Percentiles rank a stretch among this genome's conserved stretches.
Conservation (phyloP, 2,113 vertebrate species). For the Hypanus sabinus region DNA sequence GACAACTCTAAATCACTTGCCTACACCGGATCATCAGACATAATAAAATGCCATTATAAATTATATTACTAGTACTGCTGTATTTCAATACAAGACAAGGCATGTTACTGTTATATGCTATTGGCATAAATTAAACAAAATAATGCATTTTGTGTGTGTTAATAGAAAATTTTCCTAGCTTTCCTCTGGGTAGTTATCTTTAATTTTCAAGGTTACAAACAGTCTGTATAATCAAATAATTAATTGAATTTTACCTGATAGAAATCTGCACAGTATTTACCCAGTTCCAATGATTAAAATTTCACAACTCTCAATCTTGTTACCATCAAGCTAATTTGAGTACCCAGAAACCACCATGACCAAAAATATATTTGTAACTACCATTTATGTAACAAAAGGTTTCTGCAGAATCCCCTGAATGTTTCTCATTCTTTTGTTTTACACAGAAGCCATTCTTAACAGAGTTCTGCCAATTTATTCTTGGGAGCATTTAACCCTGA, state of each 20-base stretch:
- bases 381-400: neutral
- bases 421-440: neutral
- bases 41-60: neutral
- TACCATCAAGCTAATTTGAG: neutral
- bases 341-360: neutral
- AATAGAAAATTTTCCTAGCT: neutral
- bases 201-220: neutral
- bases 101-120: neutral
- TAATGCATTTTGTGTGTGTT: no score
- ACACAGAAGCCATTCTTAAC: neutral
- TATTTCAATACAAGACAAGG: neutral
- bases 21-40: neutral
- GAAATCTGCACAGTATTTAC: neutral
- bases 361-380: neutral
- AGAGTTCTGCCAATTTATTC: neutral
- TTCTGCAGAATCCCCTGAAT: neutral
- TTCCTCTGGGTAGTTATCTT: neutral
- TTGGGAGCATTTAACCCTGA: neutral
- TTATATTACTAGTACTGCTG: neutral
- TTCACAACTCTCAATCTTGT: neutral
- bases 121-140: neutral
- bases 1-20: no score
- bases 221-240: neutral
- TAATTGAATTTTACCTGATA: neutral
- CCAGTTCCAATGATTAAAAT: neutral